Evolutionary conservation across 2,888 invertebrate genomes (phyloP), one percentile per base, ranked within the genome.

Genomic region (Sarcophaga subvicina): DNA sequence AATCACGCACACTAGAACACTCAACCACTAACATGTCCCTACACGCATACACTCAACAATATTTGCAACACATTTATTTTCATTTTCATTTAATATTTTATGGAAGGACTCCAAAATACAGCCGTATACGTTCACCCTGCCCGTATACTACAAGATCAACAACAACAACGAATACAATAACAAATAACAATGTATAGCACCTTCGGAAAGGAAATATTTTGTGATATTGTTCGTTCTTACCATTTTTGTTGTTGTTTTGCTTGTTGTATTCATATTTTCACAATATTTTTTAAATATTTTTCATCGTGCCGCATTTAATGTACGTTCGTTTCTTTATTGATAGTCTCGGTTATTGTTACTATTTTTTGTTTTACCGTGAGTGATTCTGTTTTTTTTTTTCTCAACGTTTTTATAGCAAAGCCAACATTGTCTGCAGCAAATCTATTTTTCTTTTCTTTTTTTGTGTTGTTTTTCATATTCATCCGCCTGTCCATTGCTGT

Each of bases 11-110:
- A 25, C 10, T 49, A 27, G 27, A 27, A 64, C 22, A 77, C 27
- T 37, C 20, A 59, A 4, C 25, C 27, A 66, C 20, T 37, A 37
- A 79, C 64, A 64, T 17, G 66, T 22, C 2, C 25, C n/a, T 63
- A 47, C 45, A 66, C 14, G 49, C 12, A 66, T 63, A 59, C n/a
- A 37, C 8, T 2, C 10, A 73, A 80, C 73, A 73, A 80, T 62
- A 80, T 37, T 37, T 80, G 73, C 67, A 54, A 64, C 80, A 60
- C 67, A 73, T 72, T 80, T 59, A 80, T 73, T 80, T 73, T 73
- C 80, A 72, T 80, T 67, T 73, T 25, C 66, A 73, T 22, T 73
- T 60, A 80, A 80, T 60, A 73, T 67, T 25, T 22, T 60, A 80
- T 47, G 45, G 60, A 37, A 37, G 8, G 37, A 37, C 10, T 10